A percentile compares a stretch with the other conserved stretches of the same genome.
phyloP scores from a whole-genome alignment of 2,113 vertebrate species.

The Oncorhynchus gorbuscha region DNA sequence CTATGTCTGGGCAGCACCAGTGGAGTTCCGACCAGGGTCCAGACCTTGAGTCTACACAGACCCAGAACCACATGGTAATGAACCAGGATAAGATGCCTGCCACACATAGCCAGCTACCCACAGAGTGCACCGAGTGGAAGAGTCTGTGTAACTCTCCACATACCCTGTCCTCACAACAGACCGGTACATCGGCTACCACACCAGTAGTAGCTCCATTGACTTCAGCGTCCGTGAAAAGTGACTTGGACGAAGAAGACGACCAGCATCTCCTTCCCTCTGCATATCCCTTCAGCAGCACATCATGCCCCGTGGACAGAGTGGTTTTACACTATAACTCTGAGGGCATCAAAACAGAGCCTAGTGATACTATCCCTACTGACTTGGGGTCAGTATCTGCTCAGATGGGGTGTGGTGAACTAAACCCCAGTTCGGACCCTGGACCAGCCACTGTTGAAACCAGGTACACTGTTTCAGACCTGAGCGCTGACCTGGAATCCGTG shows the following conservation, averaged over 20 bases:
- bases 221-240: background rate
- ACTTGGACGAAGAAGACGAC: background rate
- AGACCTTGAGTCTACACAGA: background rate
- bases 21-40: slow-evolving; percentile 20
- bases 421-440: background rate
- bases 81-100: background rate
- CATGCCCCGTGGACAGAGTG: slow-evolving; percentile 1
- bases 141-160: background rate
- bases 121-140: background rate
- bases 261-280: background rate
- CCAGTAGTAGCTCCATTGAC: background rate
- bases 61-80: background rate
- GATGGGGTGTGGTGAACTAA: background rate
- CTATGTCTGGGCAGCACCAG: slow-evolving; percentile 7
- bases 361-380: background rate
- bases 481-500: background rate
- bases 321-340: background rate
- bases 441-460: background rate
- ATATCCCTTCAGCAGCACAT: slow-evolving; percentile 5
- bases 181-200: background rate
- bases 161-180: background rate
- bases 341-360: slow-evolving; percentile 19
- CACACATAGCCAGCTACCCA: background rate
- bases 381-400: slow-evolving; percentile 6
- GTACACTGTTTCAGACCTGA: background rate